A percentile compares a stretch with the other conserved stretches of the same genome.
phyloP scores from a whole-genome alignment of 2,888 invertebrate species.

The Coenonympha glycerion region DNA sequence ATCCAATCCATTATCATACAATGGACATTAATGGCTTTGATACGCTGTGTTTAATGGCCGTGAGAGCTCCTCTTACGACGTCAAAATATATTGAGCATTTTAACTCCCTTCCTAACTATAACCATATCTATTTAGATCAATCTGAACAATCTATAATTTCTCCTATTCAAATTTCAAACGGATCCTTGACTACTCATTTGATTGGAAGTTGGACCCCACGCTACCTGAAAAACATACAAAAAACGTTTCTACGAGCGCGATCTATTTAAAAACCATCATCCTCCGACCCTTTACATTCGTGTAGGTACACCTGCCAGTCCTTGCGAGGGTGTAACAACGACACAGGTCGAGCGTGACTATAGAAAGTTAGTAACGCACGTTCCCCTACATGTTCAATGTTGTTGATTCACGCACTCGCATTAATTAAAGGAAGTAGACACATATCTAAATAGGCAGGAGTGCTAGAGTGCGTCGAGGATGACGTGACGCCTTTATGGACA shows the following conservation, averaged over 20 bases:
- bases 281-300: slow-evolving; percentile 18
- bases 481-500: slow-evolving; percentile 28
- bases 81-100: too few species aligned
- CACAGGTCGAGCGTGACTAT: slow-evolving; percentile 45
- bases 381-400: slow-evolving; percentile 42
- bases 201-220: not conserved
- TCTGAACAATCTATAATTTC: not conserved
- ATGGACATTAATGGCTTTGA: slow-evolving; percentile 46
- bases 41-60: slow-evolving; percentile 29
- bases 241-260: slow-evolving; percentile 1
- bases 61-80: not conserved
- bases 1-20: slow-evolving; percentile 53
- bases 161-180: not conserved
- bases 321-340: too few species aligned
- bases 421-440: slow-evolving; percentile 47
- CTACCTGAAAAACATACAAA: slow-evolving; percentile 5
- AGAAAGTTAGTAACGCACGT: slow-evolving; percentile 46
- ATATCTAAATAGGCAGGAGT: slow-evolving; percentile 36
- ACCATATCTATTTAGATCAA: not conserved
- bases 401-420: slow-evolving; percentile 46
- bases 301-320: slow-evolving; percentile 3
- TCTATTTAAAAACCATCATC: slow-evolving; percentile 13
- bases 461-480: slow-evolving; percentile 32
- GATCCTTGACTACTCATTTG: not conserved
- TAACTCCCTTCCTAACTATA: not conserved